Evolutionary conservation across 2,113 vertebrate genomes (phyloP).

Genomic region (Gulo gulo): DNA sequence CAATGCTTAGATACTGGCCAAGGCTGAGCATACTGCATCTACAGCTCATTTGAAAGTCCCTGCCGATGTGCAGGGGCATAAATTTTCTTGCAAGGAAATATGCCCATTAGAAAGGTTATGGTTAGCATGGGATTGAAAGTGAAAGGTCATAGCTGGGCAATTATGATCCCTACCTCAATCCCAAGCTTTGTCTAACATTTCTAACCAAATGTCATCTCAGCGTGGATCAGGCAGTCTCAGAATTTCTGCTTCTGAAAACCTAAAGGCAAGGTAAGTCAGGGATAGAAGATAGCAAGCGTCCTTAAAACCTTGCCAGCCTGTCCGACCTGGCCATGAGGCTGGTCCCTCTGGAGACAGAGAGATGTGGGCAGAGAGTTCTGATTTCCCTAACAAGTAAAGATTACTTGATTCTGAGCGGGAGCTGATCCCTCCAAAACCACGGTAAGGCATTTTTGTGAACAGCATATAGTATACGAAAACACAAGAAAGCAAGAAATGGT

Average conservation of each 20-base stretch:
- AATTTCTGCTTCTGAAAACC: constrained; percentile 10
- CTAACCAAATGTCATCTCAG: background rate
- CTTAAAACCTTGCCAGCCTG: background rate
- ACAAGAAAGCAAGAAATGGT: background rate
- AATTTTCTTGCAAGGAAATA: constrained; percentile 29
- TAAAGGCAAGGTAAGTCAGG: background rate
- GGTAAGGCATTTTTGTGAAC: background rate
- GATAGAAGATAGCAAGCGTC: background rate
- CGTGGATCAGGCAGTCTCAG: background rate
- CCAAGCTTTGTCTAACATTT: background rate
- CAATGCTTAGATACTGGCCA: background rate
- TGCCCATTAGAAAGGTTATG: constrained; percentile 24
- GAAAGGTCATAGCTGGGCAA: constrained; percentile 51
- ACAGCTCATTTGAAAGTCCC: background rate
- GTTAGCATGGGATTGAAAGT: background rate
- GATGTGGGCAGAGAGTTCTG: background rate
- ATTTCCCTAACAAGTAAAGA: background rate
- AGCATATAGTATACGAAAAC: background rate
- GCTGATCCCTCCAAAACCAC: background rate
- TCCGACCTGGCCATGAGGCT: background rate
- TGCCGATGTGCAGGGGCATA: background rate
- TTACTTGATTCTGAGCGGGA: background rate
- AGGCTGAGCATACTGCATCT: background rate
- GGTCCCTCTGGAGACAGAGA: background rate
- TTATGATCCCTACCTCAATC: constrained; percentile 4